These are phyloP conservation scores for Yasuhikotakia modesta DNA, from an alignment of 2,797 vertebrate species.

Conservation along the genomic window DNA sequence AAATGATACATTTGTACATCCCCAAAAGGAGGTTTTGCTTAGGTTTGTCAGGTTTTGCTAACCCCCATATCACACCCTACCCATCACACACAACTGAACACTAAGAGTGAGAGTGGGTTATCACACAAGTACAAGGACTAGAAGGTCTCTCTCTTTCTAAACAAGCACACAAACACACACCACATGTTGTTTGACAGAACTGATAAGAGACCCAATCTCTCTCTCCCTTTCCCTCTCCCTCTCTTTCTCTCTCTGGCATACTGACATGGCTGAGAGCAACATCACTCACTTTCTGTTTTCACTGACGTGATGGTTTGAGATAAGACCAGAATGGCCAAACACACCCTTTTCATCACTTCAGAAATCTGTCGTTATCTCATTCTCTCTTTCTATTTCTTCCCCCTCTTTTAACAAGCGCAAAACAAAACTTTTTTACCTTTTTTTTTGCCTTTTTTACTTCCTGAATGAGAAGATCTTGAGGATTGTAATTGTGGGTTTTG, in stretches of 20 bases:
- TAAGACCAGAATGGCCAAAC: constrained; percentile 25
- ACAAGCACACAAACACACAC: constrained; percentile 39
- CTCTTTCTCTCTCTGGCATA: neutral
- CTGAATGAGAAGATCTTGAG: constrained; percentile 42
- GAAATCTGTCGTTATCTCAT: constrained; percentile 5
- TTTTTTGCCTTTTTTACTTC: constrained; percentile 24
- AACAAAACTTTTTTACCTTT: too few relatives aligned
- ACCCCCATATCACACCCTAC: too few relatives aligned
- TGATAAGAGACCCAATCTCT: constrained; percentile 44
- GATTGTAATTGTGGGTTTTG: constrained; percentile 56
- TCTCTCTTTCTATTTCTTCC: neutral
- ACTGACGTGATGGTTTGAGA: constrained; percentile 45
- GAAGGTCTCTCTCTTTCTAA: constrained; percentile 1
- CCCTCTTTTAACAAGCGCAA: constrained; percentile 7
- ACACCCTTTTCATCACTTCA: constrained; percentile 17
- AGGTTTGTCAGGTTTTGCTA: too few relatives aligned
- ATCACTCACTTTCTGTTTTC: constrained; percentile 47
- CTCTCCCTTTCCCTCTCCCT: constrained; percentile 33
- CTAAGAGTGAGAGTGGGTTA: constrained; percentile 33
- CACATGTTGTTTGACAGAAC: constrained; percentile 33
- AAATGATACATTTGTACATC: too few relatives aligned
- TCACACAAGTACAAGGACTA: constrained; percentile 42
- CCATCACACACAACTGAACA: neutral
- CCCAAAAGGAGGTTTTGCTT: too few relatives aligned
- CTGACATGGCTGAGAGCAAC: constrained; percentile 41